phyloP scores from a whole-genome alignment of 2,888 invertebrate genomes.

The Flexamia atlantica region DNA sequence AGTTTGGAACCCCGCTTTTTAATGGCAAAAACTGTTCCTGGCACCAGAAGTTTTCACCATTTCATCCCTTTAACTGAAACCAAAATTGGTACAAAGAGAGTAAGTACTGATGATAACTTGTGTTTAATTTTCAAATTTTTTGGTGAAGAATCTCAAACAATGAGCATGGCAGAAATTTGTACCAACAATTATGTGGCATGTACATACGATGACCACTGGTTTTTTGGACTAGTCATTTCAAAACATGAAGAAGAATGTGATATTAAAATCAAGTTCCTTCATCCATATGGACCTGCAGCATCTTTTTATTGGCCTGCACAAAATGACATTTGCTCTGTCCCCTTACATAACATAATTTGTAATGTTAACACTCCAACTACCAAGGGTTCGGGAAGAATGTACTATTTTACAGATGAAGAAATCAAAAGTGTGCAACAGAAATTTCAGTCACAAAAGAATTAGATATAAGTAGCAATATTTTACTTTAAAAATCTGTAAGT shows the following conservation, averaged over 20 bases:
- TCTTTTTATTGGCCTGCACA: neutral
- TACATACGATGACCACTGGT: conserved; percentile 47
- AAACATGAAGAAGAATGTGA: conserved; percentile 29
- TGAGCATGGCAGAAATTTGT: conserved; percentile 38
- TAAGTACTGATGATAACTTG: neutral
- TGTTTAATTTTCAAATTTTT: conserved; percentile 14
- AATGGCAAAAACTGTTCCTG: too few relatives aligned
- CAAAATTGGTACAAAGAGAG: neutral
- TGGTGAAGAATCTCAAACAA: neutral
- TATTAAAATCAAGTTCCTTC: too few relatives aligned
- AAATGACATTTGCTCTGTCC: neutral
- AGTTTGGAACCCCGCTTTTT: too few relatives aligned
- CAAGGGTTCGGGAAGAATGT: too few relatives aligned
- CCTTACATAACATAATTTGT: too few relatives aligned
- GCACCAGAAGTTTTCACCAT: conserved; percentile 29
- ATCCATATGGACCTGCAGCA: too few relatives aligned
- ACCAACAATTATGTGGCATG: conserved; percentile 11
- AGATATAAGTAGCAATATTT: too few relatives aligned
- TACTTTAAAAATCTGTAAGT: too few relatives aligned
- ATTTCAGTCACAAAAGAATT: too few relatives aligned
- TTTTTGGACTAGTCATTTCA: conserved; percentile 30
- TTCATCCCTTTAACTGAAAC: conserved; percentile 4
- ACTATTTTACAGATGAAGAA: too few relatives aligned
- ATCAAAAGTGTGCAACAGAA: too few relatives aligned
- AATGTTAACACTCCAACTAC: too few relatives aligned